Evolutionary conservation across 2,113 vertebrate genomes (phyloP).

Genomic region (Hippocampus mohnikei): DNA sequence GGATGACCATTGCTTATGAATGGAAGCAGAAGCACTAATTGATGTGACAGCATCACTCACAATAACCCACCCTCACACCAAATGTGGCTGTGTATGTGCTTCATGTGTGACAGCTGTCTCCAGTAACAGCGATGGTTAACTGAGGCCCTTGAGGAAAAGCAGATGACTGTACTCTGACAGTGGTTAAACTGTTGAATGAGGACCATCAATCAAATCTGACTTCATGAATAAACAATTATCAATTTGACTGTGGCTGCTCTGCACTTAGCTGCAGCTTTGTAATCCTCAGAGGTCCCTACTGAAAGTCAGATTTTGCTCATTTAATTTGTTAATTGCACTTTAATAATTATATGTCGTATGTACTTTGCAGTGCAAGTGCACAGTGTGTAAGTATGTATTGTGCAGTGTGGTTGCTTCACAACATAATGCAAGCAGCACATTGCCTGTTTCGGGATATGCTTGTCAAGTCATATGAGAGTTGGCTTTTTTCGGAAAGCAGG

Average conservation of each 20-base stretch:
- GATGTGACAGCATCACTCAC: constrained; percentile 12
- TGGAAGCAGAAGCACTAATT: constrained; percentile 7
- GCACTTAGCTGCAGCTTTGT: background rate
- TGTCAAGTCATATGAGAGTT: too few relatives aligned
- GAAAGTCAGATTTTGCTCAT: background rate
- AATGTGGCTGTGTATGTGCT: constrained; percentile 17
- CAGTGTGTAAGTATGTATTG: too few relatives aligned
- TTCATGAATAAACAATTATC: too few relatives aligned
- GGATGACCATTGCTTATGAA: background rate
- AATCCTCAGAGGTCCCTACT: background rate
- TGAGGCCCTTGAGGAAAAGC: background rate
- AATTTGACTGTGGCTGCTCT: background rate
- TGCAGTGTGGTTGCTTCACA: too few relatives aligned
- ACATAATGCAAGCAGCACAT: too few relatives aligned
- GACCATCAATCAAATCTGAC: constrained; percentile 14
- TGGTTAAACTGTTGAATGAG: constrained; percentile 7
- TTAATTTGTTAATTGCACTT: too few relatives aligned
- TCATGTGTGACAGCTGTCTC: constrained; percentile 35
- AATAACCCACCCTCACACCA: background rate
- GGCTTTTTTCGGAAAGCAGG: too few relatives aligned
- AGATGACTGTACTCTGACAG: constrained; percentile 1
- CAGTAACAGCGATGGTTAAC: constrained; percentile 28
- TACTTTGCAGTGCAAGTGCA: too few relatives aligned
- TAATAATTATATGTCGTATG: too few relatives aligned
- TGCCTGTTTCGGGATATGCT: too few relatives aligned